Evolutionary conservation across 1,140 invertebrate species (phyloP), one percentile per base, ranked within the genome.

Genomic region (Heliconius himera): DNA sequence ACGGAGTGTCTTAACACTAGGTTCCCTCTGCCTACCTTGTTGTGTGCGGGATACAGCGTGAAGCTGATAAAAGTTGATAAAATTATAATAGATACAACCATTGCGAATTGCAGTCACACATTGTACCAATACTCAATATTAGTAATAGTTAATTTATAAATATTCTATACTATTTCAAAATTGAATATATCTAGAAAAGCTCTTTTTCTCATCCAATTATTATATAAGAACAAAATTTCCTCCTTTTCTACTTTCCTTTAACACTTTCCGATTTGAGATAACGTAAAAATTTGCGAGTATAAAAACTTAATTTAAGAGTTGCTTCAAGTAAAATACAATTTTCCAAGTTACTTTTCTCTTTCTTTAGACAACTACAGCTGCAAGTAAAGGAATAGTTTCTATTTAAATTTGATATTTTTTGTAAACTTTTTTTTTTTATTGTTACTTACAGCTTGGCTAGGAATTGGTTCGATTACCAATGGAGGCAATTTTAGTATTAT

Each of bases 261-360:
- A 66, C 60, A 66, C 60, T 66, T 66, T 66, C 60, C 60, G 74
- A 76, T 76, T 76, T 70, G 56, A 76, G 60, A 33, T 70, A 76
- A 76, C 74, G 56, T 70, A 36, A 22, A 41, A 76, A 70, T 22
- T 76, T 70, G 56, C 29, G 26, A 38, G 33, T 60, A 76, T 70
- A 76, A 70, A 76, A 76, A 76, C 38, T 76, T 70, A 76, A 76
- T 70, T 70, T 41, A 49, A 70, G 74, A 70, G 41, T 70, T 76
- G 66, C 74, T 70, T 49, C 41, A 46, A 41, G 54, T 60, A 54
- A 76, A 70, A 76, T 70, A 76, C 74, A 76, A 76, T 70, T 76
- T 66, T 49, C 66, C 22, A 29, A 38, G 18, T 75, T 41, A 75
- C 8, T 76, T 66, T 74, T 66, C 60, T 66, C 26, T 66, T 66